phyloP scores from a whole-genome alignment of 2,888 invertebrate genomes.

The Melinopterus prodromus region DNA sequence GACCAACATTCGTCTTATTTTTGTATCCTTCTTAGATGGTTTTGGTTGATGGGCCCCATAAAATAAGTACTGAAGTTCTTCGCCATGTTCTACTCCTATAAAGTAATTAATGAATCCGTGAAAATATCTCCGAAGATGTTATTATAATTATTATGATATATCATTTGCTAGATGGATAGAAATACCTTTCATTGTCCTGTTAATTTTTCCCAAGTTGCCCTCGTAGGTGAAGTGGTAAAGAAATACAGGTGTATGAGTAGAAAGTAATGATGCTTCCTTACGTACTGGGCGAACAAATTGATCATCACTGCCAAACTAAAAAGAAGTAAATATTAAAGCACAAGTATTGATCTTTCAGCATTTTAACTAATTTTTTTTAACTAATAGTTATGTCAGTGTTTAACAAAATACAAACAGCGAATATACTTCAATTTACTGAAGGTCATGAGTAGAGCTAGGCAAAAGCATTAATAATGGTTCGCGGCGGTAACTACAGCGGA shows the following conservation, averaged over 20 bases:
- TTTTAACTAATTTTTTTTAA: no score
- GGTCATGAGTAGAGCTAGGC: no score
- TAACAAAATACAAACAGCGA: not conserved
- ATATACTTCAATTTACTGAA: no score
- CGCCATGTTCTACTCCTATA: constrained; percentile 26
- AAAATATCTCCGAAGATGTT: no score
- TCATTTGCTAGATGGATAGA: no score
- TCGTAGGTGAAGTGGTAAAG: constrained; percentile 38
- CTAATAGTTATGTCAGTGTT: not conserved
- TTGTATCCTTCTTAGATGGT: constrained; percentile 12
- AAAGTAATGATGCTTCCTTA: constrained; percentile 32
- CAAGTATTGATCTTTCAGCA: not conserved
- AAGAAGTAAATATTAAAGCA: no score
- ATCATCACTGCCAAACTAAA: constrained; percentile 36
- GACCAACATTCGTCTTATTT: constrained; percentile 22
- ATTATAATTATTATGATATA: no score
- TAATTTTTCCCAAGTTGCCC: constrained; percentile 32
- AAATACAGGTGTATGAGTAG: constrained; percentile 29
- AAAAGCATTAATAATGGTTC: no score
- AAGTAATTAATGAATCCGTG: not conserved
- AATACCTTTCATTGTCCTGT: not conserved
- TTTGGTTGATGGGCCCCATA: not conserved
- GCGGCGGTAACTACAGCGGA: no score
- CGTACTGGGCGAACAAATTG: constrained; percentile 37
- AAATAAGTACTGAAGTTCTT: constrained; percentile 30